Percentiles rank a stretch among this genome's conserved stretches.
phyloP scores from a whole-genome alignment of 1,140 invertebrate species.

The Platyscapa corneri region DNA sequence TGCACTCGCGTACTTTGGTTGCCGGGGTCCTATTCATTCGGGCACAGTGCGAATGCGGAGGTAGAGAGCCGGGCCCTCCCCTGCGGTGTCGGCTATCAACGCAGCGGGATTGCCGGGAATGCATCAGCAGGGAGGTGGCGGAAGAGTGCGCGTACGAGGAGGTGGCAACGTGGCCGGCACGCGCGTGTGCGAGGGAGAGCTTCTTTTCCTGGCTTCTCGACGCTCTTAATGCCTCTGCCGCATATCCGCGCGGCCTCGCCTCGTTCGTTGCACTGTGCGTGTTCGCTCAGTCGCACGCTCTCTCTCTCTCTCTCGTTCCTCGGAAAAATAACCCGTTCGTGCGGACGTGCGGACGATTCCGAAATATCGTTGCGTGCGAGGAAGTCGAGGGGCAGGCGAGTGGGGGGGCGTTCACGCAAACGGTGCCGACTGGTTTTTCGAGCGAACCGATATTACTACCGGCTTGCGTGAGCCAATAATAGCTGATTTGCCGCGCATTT shows the following conservation, averaged over 20 bases:
- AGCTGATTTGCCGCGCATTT: slow-evolving; percentile 4
- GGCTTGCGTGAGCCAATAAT: slow-evolving; percentile 20
- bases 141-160: slow-evolving; percentile 58
- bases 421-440: background rate
- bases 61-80: slow-evolving; percentile 33
- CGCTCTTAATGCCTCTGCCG: slow-evolving; percentile 41
- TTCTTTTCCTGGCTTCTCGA: slow-evolving; percentile 48
- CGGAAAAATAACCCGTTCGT: slow-evolving; percentile 51
- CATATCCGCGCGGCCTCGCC: slow-evolving; percentile 53
- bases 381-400: background rate
- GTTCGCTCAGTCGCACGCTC: slow-evolving; percentile 24
- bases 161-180: slow-evolving; percentile 70
- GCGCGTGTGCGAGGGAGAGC: slow-evolving; percentile 19
- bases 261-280: slow-evolving; percentile 49
- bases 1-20: too few species aligned
- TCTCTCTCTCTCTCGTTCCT: slow-evolving; percentile 24
- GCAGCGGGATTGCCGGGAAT: slow-evolving; percentile 61
- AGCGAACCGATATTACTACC: background rate
- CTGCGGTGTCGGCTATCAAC: slow-evolving; percentile 63
- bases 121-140: slow-evolving; percentile 62
- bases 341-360: background rate
- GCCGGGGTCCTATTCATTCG: background rate
- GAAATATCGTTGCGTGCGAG: slow-evolving; percentile 6
- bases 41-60: background rate
- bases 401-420: background rate